phyloP scores from a whole-genome alignment of 1,140 invertebrate species.

The Venustaconcha ellipsiformis region DNA sequence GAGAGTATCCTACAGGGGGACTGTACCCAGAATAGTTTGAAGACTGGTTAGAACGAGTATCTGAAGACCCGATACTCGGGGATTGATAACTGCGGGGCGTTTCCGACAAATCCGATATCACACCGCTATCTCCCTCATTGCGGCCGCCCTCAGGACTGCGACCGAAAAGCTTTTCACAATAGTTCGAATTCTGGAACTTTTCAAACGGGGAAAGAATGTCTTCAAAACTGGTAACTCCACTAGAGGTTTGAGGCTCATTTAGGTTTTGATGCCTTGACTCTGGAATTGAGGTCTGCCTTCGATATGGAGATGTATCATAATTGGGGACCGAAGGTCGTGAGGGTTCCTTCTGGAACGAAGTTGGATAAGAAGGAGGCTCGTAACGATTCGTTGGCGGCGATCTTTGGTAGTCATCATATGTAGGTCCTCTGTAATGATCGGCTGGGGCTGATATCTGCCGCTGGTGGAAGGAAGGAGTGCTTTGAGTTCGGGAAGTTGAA shows the following conservation, averaged over 20 bases:
- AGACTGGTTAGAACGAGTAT: constrained; percentile 32
- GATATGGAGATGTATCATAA: not conserved
- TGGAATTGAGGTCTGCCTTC: constrained; percentile 22
- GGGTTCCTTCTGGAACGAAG: too few species aligned
- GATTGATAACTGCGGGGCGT: constrained; percentile 16
- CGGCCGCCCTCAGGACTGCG: constrained; percentile 8
- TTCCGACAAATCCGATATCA: constrained; percentile 31
- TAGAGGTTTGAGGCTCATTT: constrained; percentile 12
- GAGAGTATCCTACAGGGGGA: constrained; percentile 21
- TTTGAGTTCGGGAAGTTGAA: too few species aligned
- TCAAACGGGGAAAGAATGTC: constrained; percentile 51
- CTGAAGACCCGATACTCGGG: constrained; percentile 30
- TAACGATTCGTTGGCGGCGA: constrained; percentile 4
- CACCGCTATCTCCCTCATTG: constrained; percentile 33
- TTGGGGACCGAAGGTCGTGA: too few species aligned
- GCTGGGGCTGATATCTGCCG: constrained; percentile 16
- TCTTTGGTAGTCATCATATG: constrained; percentile 1
- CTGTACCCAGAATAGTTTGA: constrained; percentile 21
- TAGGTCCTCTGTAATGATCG: not conserved
- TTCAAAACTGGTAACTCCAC: constrained; percentile 44
- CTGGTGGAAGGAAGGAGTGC: not conserved
- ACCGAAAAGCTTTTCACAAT: constrained; percentile 42
- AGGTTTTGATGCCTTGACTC: constrained; percentile 20
- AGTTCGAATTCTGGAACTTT: constrained; percentile 46
- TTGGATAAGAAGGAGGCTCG: not conserved